These are phyloP conservation scores for Circaetus cinerascens DNA, from an alignment of 2,113 vertebrate genomes.

Conservation along the genomic window DNA sequence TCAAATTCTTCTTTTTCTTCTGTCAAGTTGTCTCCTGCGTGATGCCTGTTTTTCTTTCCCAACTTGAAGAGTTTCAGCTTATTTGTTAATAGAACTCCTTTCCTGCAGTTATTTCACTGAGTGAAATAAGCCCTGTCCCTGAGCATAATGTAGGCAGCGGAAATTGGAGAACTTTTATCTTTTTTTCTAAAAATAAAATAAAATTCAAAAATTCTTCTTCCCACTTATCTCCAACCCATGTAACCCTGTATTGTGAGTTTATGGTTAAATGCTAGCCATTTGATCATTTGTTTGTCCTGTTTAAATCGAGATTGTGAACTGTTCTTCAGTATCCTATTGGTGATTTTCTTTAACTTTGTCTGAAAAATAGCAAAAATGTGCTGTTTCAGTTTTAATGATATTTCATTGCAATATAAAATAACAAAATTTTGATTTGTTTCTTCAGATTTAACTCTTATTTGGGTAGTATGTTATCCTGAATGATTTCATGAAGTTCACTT, in stretches of 20 bases:
- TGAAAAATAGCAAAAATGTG: not conserved
- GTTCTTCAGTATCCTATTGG: not conserved
- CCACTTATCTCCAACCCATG: not conserved
- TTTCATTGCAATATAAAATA: not conserved
- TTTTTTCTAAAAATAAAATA: not conserved
- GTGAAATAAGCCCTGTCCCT: not conserved
- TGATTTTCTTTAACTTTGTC: not conserved
- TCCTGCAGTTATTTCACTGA: not conserved
- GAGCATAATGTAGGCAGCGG: not conserved
- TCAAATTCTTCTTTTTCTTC: not conserved
- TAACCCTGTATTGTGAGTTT: not conserved
- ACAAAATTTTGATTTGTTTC: fast-evolving
- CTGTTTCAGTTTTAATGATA: not conserved
- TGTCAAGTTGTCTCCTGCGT: not conserved
- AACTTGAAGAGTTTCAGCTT: not conserved
- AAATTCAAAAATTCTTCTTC: not conserved
- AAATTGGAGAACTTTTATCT: not conserved
- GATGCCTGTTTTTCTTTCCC: not conserved
- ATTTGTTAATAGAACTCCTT: not conserved
- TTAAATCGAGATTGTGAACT: not conserved
- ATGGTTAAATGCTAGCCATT: not conserved
- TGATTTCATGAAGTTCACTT: fast-evolving
- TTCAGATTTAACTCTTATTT: not conserved
- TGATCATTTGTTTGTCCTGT: not conserved
- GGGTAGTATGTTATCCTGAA: fast-evolving